These are phyloP conservation scores for Panagrolaimus sp. DNA, from an alignment of 1,140 invertebrate species.

Conservation along the genomic window DNA sequence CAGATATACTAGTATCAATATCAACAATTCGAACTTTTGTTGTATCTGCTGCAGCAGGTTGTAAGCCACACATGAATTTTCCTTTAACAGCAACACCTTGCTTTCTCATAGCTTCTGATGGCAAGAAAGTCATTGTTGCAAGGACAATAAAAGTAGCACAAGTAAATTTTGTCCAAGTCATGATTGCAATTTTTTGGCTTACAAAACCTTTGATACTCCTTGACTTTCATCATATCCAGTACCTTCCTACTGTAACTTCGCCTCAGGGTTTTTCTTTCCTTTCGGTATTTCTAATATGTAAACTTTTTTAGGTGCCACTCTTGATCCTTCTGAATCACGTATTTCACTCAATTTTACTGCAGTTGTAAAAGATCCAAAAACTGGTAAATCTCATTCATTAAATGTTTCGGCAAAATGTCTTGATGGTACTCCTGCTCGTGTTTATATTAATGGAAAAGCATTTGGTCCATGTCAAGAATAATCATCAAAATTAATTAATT, in stretches of 20 bases:
- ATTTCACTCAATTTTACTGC: neutral
- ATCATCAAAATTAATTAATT: neutral
- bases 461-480: neutral
- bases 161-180: neutral
- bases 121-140: neutral
- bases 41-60: conserved; percentile 42
- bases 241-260: too few relatives aligned
- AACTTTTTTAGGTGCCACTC: neutral
- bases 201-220: too few relatives aligned
- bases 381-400: neutral
- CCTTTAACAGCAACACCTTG: conserved; percentile 43
- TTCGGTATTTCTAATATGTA: too few relatives aligned
- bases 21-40: conserved; percentile 41
- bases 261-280: too few relatives aligned
- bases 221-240: too few relatives aligned
- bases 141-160: neutral
- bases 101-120: conserved; percentile 23
- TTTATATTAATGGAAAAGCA: conserved; percentile 1
- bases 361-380: conserved; percentile 4
- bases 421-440: neutral
- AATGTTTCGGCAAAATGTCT: neutral
- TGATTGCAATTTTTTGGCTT: neutral
- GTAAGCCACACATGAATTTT: conserved; percentile 44
- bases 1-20: too few relatives aligned
- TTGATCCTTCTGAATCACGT: neutral